A percentile compares a stretch with the other conserved stretches of the same genome.
These are phyloP conservation scores for Agriopis marginaria DNA, from an alignment of 2,888 invertebrate species.

Conservation along the genomic window DNA sequence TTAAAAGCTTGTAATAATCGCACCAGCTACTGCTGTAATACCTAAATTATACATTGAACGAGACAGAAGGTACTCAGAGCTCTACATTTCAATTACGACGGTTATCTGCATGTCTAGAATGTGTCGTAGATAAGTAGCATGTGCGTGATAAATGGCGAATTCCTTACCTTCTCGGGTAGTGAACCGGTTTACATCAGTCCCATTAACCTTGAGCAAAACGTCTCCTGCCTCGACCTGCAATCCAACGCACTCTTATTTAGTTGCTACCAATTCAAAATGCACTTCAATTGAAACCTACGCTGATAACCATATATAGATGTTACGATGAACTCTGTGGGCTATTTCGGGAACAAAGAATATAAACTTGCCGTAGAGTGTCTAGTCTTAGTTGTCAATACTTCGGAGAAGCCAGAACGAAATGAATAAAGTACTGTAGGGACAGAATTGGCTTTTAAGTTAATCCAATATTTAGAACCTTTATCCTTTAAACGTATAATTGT, in stretches of 20 bases:
- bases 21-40: slow-evolving; percentile 18
- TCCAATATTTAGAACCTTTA: slow-evolving; percentile 36
- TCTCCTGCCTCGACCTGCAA: slow-evolving; percentile 97
- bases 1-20: neutral
- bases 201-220: slow-evolving; percentile 97
- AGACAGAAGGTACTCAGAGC: neutral
- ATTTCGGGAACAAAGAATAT: slow-evolving; percentile 29
- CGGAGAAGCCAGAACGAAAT: slow-evolving; percentile 13
- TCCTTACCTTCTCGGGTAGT: slow-evolving; percentile 96
- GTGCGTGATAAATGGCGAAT: slow-evolving; percentile 75
- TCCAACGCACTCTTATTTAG: slow-evolving; percentile 61
- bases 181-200: slow-evolving; percentile 96
- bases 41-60: neutral
- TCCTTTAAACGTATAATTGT: slow-evolving; percentile 34
- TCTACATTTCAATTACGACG: slow-evolving; percentile 51
- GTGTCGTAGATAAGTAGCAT: slow-evolving; percentile 61
- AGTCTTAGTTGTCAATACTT: slow-evolving; percentile 13
- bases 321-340: slow-evolving; percentile 28
- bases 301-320: slow-evolving; percentile 27
- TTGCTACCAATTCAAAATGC: slow-evolving; percentile 52
- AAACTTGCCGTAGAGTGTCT: slow-evolving; percentile 14
- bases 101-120: slow-evolving; percentile 56
- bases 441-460: slow-evolving; percentile 29
- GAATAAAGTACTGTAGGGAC: neutral
- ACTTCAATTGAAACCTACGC: slow-evolving; percentile 34